phyloP scores from a whole-genome alignment of 2,888 invertebrate genomes.

The Drosophila kokeensis region DNA sequence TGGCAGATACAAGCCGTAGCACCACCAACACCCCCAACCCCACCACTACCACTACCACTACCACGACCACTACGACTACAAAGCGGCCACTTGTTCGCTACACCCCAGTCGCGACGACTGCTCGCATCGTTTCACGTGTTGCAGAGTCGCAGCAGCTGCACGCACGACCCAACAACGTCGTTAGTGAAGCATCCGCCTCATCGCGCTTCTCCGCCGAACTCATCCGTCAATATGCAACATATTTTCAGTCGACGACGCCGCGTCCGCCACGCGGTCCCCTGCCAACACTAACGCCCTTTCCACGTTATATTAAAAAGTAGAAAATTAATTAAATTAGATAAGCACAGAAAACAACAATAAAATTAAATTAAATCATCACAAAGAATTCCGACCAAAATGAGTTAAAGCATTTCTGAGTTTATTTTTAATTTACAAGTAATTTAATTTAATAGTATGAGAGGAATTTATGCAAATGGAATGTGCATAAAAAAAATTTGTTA shows the following conservation, averaged over 20 bases:
- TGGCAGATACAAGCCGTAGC: constrained; percentile 8
- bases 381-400: constrained; percentile 16
- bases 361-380: constrained; percentile 53
- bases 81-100: constrained; percentile 34
- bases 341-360: constrained; percentile 36
- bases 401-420: constrained; percentile 26
- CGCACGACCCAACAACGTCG: constrained; percentile 29
- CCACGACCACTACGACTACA: constrained; percentile 22
- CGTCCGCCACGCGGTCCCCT: constrained; percentile 72
- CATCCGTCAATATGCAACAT: constrained; percentile 61
- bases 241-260: constrained; percentile 67
- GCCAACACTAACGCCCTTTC: constrained; percentile 79
- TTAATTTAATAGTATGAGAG: constrained; percentile 25
- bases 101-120: constrained; percentile 4
- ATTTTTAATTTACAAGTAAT: constrained; percentile 22
- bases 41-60: constrained; percentile 15
- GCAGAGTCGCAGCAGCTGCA: constrained; percentile 22
- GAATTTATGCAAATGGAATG: constrained; percentile 17
- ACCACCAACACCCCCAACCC: background rate
- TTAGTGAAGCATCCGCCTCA: constrained; percentile 13
- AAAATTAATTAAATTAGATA: constrained; percentile 57
- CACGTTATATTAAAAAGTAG: constrained; percentile 62
- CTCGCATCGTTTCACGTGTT: constrained; percentile 25
- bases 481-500: background rate
- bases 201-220: constrained; percentile 40